phyloP scores from a whole-genome alignment of 2,888 invertebrate species.

The Parochlus steinenii region DNA sequence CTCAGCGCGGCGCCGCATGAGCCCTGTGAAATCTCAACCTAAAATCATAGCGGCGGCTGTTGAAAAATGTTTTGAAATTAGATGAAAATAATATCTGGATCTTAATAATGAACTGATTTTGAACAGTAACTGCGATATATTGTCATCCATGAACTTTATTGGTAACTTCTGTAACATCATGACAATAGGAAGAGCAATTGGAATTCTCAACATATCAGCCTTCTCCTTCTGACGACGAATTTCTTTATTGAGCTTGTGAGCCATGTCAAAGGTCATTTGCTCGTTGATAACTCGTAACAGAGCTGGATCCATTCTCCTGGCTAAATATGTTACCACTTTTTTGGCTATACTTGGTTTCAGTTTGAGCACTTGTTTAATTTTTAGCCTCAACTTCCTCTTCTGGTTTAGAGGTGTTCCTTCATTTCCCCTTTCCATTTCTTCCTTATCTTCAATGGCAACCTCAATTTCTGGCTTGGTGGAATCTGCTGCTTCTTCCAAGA shows the following conservation, averaged over 20 bases:
- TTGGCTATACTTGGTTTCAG: conserved; percentile 57
- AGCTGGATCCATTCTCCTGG: conserved; percentile 58
- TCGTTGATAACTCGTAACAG: conserved; percentile 54
- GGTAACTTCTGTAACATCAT: conserved; percentile 82
- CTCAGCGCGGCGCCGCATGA: too few species aligned
- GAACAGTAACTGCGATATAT: conserved; percentile 70
- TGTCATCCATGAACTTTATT: conserved; percentile 49
- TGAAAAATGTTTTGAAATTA: too few species aligned
- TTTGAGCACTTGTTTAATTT: conserved; percentile 31
- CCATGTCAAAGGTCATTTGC: conserved; percentile 52
- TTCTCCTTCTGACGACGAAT: conserved; percentile 49
- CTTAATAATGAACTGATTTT: conserved; percentile 83
- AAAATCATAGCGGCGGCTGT: too few species aligned
- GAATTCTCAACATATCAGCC: conserved; percentile 77
- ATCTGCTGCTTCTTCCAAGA: conserved; percentile 19
- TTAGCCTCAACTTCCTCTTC: conserved; percentile 26
- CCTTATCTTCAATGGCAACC: conserved; percentile 23
- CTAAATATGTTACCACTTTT: conserved; percentile 53
- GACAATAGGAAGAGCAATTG: conserved; percentile 82
- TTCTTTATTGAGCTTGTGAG: conserved; percentile 62
- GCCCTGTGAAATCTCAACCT: too few species aligned
- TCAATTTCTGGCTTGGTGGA: conserved; percentile 14
- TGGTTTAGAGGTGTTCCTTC: too few species aligned
- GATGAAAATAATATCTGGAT: too few species aligned
- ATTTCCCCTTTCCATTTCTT: conserved; percentile 31